Conservation (phyloP, 2,113 vertebrate genomes). For the Lagopus muta region DNA sequence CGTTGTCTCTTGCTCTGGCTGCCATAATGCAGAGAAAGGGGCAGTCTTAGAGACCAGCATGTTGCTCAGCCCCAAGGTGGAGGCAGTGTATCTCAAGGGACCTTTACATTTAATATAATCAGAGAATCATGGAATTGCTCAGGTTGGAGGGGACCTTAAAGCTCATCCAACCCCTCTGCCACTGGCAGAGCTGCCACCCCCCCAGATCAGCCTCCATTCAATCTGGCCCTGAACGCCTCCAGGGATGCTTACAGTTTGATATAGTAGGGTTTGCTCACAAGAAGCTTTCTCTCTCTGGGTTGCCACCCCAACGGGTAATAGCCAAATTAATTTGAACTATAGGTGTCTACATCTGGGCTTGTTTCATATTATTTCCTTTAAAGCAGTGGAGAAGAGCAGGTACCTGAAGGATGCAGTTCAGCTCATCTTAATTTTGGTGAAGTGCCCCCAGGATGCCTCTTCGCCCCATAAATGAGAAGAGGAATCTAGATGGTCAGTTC, state of each 20-base stretch:
- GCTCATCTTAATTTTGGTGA: background rate
- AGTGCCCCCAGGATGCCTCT: background rate
- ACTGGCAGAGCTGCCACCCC: too few species aligned
- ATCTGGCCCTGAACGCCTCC: too few species aligned
- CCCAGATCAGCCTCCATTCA: too few species aligned
- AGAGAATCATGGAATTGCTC: too few species aligned
- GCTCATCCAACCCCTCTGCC: too few species aligned
- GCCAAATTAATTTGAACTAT: background rate
- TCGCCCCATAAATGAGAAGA: background rate
- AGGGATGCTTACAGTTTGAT: background rate
- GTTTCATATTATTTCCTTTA: background rate
- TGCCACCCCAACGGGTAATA: background rate
- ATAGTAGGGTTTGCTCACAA: background rate
- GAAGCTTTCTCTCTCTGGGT: background rate
- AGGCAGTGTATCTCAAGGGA: background rate
- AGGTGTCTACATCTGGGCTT: background rate
- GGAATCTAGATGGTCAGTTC: background rate
- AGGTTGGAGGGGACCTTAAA: too few species aligned
- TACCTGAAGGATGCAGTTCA: background rate
- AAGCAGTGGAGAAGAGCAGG: background rate
- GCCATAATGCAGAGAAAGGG: background rate
- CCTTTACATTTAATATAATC: too few species aligned
- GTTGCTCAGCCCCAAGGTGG: background rate
- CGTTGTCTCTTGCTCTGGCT: background rate
- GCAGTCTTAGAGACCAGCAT: accelerated